Evolutionary conservation across 2,888 invertebrate species (phyloP).

Genomic region (Thereva unica): DNA sequence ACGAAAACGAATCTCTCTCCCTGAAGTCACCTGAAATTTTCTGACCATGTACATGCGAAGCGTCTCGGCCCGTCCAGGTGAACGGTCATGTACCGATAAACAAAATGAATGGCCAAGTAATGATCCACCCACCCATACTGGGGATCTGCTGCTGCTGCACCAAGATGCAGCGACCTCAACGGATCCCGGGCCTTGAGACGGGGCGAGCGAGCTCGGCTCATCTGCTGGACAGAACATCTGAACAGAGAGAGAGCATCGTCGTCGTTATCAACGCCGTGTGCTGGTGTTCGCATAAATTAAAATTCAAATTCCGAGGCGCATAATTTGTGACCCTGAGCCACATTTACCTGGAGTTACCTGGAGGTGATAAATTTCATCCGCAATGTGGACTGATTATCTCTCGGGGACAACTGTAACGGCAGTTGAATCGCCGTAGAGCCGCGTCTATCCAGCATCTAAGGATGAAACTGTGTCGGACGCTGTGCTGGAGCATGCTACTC

Average conservation of each 20-base stretch:
- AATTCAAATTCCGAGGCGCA: slow-evolving; percentile 31
- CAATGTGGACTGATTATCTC: slow-evolving; percentile 30
- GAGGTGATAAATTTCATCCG: slow-evolving; percentile 36
- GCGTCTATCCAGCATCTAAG: background rate
- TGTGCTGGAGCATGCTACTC: slow-evolving; percentile 21
- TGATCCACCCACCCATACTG: slow-evolving; percentile 39
- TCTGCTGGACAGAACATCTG: too few species aligned
- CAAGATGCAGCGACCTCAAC: slow-evolving; percentile 11
- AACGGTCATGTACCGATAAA: slow-evolving; percentile 41
- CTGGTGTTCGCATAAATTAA: slow-evolving; percentile 36
- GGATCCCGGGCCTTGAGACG: slow-evolving; percentile 1
- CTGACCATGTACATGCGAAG: slow-evolving; percentile 28
- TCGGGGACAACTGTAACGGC: slow-evolving; percentile 22
- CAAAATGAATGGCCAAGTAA: slow-evolving; percentile 40
- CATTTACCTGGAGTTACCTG: slow-evolving; percentile 20
- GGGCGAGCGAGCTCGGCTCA: background rate
- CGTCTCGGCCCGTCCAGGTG: slow-evolving; percentile 30
- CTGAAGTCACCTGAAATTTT: slow-evolving; percentile 3
- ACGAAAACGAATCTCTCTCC: slow-evolving; percentile 4
- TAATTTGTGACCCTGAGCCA: slow-evolving; percentile 39
- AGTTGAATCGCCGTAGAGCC: slow-evolving; percentile 18
- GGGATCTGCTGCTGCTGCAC: slow-evolving; percentile 9
- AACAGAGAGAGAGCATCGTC: too few species aligned
- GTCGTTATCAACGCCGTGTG: background rate
- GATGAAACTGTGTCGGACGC: background rate